Evolutionary conservation across 2,113 vertebrate species (phyloP), one percentile per base, ranked within the genome.

Genomic region (Eira barbara): DNA sequence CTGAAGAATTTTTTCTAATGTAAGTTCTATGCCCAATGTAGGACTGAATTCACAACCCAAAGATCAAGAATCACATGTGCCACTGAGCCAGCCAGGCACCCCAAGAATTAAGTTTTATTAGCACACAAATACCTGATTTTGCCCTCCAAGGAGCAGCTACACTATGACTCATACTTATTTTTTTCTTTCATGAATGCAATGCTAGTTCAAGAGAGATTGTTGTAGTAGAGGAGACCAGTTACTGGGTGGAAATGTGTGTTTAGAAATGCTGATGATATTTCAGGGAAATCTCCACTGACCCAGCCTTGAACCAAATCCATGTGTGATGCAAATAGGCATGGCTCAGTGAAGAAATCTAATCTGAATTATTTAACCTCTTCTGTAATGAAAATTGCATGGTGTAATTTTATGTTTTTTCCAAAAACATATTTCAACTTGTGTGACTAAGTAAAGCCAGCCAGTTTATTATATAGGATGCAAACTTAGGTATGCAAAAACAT

Each of bases 341-440:
- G 29, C 69, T 49, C 52, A 20, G 31, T 59, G 61, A 82, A 84
- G 55, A 69, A 59, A 23, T n/a, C n/a, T 91, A 15, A 93, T 71
- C 63, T 52, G 45, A 67, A 74, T 18, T 71, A 63, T 76, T 85
- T 74, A 90, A 89, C 17, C 42, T 92, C 79, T 85, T 76, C 29
- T 12, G 34, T 49, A 67, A 90, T 57, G 52, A 86, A 94, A 73
- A 85, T 57, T 76, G 69, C 88, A 89, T 42, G 14, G 15, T 67
- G 45, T 84, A 52, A 90, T 76, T 49, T 95, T 79, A 65, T 84
- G 49, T 31, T 6, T 95, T 95, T 91, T 96, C 90, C 88, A 55
- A 76, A 71, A 49, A 6, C 42, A 73, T 59, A 82, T 89, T 81
- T 89, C 79, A 84, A 67, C 47, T 45, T 81, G 55, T 69, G 15